Evolutionary conservation across 2,797 vertebrate genomes (phyloP), one percentile per base, ranked within the genome.

Genomic region (Acipenser ruthenus): DNA sequence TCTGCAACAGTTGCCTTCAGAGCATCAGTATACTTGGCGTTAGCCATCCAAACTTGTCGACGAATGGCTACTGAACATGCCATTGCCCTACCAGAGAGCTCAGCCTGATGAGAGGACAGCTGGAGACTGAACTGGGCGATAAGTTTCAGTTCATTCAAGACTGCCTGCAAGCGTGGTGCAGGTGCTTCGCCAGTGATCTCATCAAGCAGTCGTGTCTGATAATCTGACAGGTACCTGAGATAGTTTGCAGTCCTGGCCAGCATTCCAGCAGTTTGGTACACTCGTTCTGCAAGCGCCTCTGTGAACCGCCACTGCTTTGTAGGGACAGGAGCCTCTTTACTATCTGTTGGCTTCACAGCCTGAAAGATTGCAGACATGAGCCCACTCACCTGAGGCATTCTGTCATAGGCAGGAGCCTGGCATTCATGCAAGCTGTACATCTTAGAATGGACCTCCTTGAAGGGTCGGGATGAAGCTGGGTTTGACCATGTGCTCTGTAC

Each of bases 311-410:
- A 76, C 55, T 65, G 74, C 50, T 75, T 72, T 2, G 66, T 63
- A 4, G 70, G 65, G 10, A 47, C 49, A 0, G 66, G 47, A 2
- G 48, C 61, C 12, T 71, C 72, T 49, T 63, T 65, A 64, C 63
- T 70, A 55, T 73, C 74, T 1, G 72, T 53, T 58, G 78, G 76
- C 52, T 67, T 72, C 37, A 78, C 72, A 0, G 75, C 73, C 63
- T 80, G 76, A 65, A 80, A 75, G 61, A 78, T 78, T 62, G 74
- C 73, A 0, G 78, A 72, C 73, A 80, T 78, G 61, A 80, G 74
- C 18, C 68, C 55, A 58, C 70, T 72, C 59, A 80, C 73, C 66
- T 77, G 71, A 10, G 78, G 75, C 73, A 78, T 80, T 6, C 72
- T 72, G 56, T 73, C 68, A 10, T 78, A 80, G 66, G 71, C 69